Evolutionary conservation across 1,140 invertebrate genomes (phyloP), one percentile per base, ranked within the genome.

Genomic region (Drosophila subpulchrella): DNA sequence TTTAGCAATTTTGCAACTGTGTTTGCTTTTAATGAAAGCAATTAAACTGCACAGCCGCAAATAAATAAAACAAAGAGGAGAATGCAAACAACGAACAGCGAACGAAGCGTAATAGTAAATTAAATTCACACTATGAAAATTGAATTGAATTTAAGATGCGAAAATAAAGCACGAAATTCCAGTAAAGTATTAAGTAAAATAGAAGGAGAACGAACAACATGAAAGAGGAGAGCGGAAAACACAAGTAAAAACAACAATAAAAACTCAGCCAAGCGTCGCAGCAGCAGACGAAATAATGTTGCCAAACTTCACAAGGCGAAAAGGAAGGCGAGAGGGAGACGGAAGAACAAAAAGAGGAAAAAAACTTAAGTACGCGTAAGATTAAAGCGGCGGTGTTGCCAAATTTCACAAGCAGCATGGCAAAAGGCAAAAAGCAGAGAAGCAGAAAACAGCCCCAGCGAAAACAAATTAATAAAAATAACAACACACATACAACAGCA

Each of bases 91-190:
- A 67, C 71, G 36, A 32, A 6, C 2, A 32, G 6, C 2, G 2
- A 15, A 20, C 41, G 70, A 78, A 58, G 66, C 68, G 56, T 82
- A 86, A 82, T 76, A 73, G 56, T 73, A 81, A 86, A 83, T 79
- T 83, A 70, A 88, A 88, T 76, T 86, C 79, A 79, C 75, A 73
- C 82, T 79, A 78, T 57, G 63, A 82, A 86, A 83, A 79, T 86
- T 85, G 63, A 81, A 89, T 79, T 80, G 60, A 74, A 89, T 89
- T 86, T 75, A 88, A 88, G 83, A 75, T 67, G 51, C 62, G 47
- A 88, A 89, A 89, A 83, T 84, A 78, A 81, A 88, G 81, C 77
- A 88, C 77, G 62, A 81, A 89, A 89, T 86, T 86, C 84, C 83
- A 81, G 62, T 58, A 72, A 55, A 63, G 17, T 15, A 47, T 13